A percentile compares a stretch with the other conserved stretches of the same genome.
phyloP scores from a whole-genome alignment of 2,113 vertebrate genomes.

The Lepus europaeus region DNA sequence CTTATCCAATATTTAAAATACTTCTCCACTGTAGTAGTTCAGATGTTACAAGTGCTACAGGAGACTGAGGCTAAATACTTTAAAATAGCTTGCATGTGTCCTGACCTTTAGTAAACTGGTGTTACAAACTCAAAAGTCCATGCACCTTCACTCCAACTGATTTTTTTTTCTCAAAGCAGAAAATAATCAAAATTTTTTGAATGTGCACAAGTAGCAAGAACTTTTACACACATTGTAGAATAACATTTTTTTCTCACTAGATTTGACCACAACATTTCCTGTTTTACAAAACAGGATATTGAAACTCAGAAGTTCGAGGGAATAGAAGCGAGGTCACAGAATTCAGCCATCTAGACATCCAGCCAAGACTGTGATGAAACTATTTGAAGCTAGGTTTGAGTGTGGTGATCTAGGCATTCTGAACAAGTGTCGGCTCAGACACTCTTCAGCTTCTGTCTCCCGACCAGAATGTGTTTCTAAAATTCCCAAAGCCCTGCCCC shows the following conservation, averaged over 20 bases:
- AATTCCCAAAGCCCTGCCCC: no score
- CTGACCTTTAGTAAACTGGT: not conserved
- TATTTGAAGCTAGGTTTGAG: not conserved
- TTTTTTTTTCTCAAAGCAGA: slow-evolving; percentile 10
- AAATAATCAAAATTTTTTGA: not conserved
- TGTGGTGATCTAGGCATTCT: not conserved
- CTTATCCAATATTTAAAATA: slow-evolving; percentile 36
- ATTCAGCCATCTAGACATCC: not conserved
- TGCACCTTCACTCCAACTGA: not conserved
- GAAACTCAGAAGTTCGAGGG: not conserved
- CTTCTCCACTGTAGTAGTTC: not conserved
- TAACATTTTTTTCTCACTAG: not conserved
- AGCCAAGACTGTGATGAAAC: not conserved
- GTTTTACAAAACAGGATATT: not conserved
- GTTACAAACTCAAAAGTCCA: not conserved
- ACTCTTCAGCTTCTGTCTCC: not conserved
- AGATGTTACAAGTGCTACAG: slow-evolving; percentile 24
- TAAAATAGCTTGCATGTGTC: not conserved
- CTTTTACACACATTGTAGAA: not conserved
- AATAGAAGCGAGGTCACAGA: not conserved
- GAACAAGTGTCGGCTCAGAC: not conserved
- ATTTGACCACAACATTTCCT: not conserved
- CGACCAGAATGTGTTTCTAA: not conserved
- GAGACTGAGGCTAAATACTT: not conserved
- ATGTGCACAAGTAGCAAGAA: not conserved